These are phyloP conservation scores for Metopolophium dirhodum DNA, from an alignment of 1,140 invertebrate genomes.

Conservation along the genomic window DNA sequence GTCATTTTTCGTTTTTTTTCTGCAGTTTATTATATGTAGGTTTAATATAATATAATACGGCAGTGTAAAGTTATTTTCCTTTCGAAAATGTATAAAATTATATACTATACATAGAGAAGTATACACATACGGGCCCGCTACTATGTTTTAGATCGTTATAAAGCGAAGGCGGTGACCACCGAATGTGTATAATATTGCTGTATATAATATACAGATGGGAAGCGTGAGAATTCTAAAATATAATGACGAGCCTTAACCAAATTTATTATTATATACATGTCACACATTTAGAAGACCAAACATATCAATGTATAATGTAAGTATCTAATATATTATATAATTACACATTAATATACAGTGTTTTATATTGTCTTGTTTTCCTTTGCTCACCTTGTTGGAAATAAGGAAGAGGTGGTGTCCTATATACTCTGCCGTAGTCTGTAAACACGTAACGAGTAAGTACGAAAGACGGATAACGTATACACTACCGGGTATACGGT, in stretches of 20 bases:
- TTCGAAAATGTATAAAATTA: background rate
- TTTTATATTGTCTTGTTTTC: background rate
- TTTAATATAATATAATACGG: background rate
- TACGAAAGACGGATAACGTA: no score
- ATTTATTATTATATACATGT: background rate
- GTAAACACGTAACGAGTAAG: no score
- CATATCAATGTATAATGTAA: background rate
- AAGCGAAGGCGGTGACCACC: background rate
- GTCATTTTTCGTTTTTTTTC: background rate
- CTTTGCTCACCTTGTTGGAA: background rate
- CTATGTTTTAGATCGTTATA: background rate
- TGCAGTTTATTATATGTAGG: background rate
- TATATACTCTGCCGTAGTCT: no score
- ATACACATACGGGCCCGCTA: background rate
- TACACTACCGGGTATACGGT: no score
- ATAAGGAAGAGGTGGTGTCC: background rate
- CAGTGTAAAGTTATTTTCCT: background rate
- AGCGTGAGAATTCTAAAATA: background rate
- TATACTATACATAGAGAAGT: background rate
- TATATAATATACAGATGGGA: background rate
- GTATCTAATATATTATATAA: background rate
- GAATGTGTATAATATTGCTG: background rate
- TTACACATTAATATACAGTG: background rate
- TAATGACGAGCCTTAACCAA: background rate
- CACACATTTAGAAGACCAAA: background rate